phyloP scores from a whole-genome alignment of 2,113 vertebrate genomes.

The Solea solea region DNA sequence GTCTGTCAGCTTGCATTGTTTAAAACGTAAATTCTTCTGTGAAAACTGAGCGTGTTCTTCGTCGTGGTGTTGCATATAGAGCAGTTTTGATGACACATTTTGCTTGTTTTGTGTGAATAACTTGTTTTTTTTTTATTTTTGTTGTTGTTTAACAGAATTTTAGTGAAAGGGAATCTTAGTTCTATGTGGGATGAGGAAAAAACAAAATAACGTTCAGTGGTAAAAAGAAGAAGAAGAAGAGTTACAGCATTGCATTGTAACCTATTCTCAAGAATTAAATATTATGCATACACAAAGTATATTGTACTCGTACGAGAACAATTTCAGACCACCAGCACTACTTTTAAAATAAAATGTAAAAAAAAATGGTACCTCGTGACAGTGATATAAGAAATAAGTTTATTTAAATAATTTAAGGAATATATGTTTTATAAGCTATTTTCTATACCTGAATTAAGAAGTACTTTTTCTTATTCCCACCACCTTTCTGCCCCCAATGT shows the following conservation, averaged over 20 bases:
- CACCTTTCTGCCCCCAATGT: constrained; percentile 76
- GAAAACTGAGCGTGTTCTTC: constrained; percentile 82
- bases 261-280: constrained; percentile 84
- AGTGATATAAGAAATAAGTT: constrained; percentile 85
- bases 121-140: constrained; percentile 81
- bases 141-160: constrained; percentile 75
- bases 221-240: constrained; percentile 61
- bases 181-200: constrained; percentile 72
- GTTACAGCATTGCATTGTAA: constrained; percentile 86
- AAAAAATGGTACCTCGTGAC: constrained; percentile 83
- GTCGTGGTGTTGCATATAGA: constrained; percentile 86
- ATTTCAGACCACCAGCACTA: constrained; percentile 87
- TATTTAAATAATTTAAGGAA: constrained; percentile 88
- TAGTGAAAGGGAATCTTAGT: constrained; percentile 74
- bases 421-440: constrained; percentile 89
- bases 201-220: constrained; percentile 69
- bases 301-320: constrained; percentile 84
- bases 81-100: constrained; percentile 82
- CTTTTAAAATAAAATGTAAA: constrained; percentile 83
- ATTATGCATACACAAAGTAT: constrained; percentile 86
- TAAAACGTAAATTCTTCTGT: constrained; percentile 84
- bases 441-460: constrained; percentile 85
- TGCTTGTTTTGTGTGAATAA: constrained; percentile 85
- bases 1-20: constrained; percentile 86
- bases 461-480: constrained; percentile 82